Evolutionary conservation across 2,113 vertebrate species (phyloP).

Genomic region (Cromileptes altivelis): DNA sequence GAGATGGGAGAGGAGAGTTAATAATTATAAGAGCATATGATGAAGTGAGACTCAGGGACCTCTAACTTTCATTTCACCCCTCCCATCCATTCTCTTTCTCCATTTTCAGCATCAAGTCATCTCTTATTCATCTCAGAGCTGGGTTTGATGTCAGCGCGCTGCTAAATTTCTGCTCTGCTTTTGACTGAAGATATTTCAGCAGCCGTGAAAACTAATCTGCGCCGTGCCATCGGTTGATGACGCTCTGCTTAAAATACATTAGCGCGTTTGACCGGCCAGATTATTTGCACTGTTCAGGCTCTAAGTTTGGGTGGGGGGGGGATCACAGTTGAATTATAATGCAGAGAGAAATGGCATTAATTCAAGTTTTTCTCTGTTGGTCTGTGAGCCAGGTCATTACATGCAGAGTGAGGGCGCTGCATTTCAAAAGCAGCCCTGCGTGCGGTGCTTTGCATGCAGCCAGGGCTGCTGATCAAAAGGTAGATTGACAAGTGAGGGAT

Average conservation of each 20-base stretch:
- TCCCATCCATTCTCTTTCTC: conserved; percentile 47
- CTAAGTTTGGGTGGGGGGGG: neutral
- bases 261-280: conserved; percentile 27
- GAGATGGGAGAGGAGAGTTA: conserved; percentile 44
- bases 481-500: conserved; percentile 69
- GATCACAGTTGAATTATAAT: conserved; percentile 38
- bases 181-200: conserved; percentile 17
- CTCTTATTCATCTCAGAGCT: conserved; percentile 56
- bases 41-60: conserved; percentile 42
- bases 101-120: conserved; percentile 54
- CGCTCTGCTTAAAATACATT: neutral
- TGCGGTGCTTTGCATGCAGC: conserved; percentile 57
- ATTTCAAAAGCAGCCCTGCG: conserved; percentile 47
- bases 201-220: conserved; percentile 26
- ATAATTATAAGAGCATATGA: conserved; percentile 47
- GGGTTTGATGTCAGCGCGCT: conserved; percentile 31
- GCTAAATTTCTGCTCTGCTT: conserved; percentile 31
- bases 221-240: neutral
- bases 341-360: conserved; percentile 40
- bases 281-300: conserved; percentile 6
- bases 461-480: conserved; percentile 60
- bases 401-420: conserved; percentile 40
- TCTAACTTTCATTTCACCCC: conserved; percentile 47
- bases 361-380: conserved; percentile 49
- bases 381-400: conserved; percentile 54